These are phyloP conservation scores for Rhabdomys pumilio DNA, from an alignment of 2,797 vertebrate genomes.

Conservation along the genomic window DNA sequence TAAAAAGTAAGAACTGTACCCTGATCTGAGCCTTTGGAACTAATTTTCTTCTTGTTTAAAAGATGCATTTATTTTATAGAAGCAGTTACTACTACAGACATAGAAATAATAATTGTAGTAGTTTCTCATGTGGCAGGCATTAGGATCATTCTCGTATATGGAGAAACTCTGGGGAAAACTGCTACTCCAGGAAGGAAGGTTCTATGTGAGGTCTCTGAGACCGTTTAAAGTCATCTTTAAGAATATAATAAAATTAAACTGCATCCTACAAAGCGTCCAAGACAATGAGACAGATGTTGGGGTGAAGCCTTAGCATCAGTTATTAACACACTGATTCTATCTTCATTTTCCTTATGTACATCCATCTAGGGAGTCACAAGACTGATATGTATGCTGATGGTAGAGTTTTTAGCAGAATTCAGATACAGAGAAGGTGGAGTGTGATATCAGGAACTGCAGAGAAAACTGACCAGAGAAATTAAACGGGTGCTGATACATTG, in stretches of 20 bases:
- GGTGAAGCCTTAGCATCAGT: neutral
- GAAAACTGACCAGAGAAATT: neutral
- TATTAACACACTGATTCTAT: neutral
- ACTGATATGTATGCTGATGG: neutral
- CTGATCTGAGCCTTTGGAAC: neutral
- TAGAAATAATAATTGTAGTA: neutral
- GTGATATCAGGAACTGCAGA: neutral
- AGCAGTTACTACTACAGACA: neutral
- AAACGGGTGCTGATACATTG: neutral
- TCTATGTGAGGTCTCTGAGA: neutral
- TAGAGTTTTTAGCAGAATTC: neutral
- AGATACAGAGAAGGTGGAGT: neutral
- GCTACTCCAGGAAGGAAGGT: neutral
- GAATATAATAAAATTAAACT: neutral
- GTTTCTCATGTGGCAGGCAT: neutral
- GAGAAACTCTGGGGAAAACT: neutral
- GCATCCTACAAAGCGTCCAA: neutral
- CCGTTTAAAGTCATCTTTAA: conserved; percentile 12
- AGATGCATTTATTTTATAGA: neutral
- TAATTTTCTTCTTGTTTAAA: conserved; percentile 51
- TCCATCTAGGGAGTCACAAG: neutral
- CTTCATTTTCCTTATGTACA: neutral
- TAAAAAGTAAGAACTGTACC: conserved; percentile 15
- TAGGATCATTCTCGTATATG: neutral
- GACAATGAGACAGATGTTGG: neutral